Evolutionary conservation across 2,113 vertebrate genomes (phyloP).

Genomic region (Hystrix brachyura): DNA sequence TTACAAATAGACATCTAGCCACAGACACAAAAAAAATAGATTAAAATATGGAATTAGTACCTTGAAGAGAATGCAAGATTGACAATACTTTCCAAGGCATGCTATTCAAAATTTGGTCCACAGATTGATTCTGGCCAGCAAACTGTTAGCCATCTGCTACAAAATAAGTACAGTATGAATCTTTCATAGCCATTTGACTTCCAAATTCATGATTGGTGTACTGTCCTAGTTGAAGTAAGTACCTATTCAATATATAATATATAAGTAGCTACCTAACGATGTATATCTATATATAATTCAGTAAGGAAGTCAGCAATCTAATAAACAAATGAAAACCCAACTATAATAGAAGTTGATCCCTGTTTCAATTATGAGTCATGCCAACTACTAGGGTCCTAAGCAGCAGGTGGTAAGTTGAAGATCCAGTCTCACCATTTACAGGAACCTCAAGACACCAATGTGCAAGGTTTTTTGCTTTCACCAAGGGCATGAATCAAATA

Average conservation of each 20-base stretch:
- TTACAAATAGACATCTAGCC: background rate
- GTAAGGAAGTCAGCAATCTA: too few species aligned
- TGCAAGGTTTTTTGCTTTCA: constrained; percentile 22
- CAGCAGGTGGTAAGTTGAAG: background rate
- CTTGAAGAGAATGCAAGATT: constrained; percentile 27
- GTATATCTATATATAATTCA: too few species aligned
- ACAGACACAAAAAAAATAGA: background rate
- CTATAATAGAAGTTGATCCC: too few species aligned
- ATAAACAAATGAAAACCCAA: too few species aligned
- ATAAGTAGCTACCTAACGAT: too few species aligned
- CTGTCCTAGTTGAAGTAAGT: background rate
- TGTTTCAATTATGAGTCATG: background rate
- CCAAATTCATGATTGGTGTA: background rate
- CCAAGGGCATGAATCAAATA: background rate
- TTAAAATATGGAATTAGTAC: background rate
- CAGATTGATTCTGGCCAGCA: background rate
- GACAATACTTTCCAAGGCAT: constrained; percentile 17
- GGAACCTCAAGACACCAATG: background rate
- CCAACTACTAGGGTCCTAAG: background rate
- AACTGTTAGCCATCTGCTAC: background rate
- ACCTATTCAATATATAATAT: background rate
- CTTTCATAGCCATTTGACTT: background rate
- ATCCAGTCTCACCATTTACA: background rate
- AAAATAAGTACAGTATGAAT: background rate
- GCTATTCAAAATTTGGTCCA: background rate